phyloP scores from a whole-genome alignment of 2,113 vertebrate species.

The Eulemur rufifrons region DNA sequence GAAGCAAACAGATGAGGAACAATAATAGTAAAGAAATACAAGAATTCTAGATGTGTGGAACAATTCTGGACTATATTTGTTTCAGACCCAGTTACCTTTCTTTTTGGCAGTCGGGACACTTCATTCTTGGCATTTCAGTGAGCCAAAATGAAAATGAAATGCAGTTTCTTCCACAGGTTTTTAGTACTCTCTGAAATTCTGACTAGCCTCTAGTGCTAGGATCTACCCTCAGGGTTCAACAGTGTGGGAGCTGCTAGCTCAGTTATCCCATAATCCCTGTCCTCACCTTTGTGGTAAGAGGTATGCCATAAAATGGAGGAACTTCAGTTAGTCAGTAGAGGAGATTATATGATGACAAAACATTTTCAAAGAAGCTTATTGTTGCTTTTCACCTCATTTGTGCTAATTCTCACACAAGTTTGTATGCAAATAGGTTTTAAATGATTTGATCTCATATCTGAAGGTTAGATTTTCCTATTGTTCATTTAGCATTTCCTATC shows the following conservation, averaged over 20 bases:
- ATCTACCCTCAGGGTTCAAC: neutral
- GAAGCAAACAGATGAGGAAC: neutral
- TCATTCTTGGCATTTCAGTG: neutral
- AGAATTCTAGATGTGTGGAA: neutral
- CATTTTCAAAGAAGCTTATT: conserved; percentile 7
- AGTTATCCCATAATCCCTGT: neutral
- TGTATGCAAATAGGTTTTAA: neutral
- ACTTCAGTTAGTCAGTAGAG: neutral
- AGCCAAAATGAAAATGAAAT: neutral
- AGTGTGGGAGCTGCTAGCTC: neutral
- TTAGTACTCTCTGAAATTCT: neutral
- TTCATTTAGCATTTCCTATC: conserved; percentile 4
- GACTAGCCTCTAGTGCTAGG: neutral
- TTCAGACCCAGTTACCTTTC: neutral
- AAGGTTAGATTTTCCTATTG: neutral
- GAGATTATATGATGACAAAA: neutral
- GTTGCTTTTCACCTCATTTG: neutral
- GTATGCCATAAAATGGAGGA: neutral
- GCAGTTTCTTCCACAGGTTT: neutral
- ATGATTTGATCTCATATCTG: neutral
- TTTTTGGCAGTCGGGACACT: neutral
- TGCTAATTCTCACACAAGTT: neutral
- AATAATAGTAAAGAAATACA: neutral
- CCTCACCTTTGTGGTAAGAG: neutral
- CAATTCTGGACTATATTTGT: neutral